These are phyloP conservation scores for Phalacrocorax pelagicus DNA, from an alignment of 2,113 vertebrate genomes.

Conservation along the genomic window DNA sequence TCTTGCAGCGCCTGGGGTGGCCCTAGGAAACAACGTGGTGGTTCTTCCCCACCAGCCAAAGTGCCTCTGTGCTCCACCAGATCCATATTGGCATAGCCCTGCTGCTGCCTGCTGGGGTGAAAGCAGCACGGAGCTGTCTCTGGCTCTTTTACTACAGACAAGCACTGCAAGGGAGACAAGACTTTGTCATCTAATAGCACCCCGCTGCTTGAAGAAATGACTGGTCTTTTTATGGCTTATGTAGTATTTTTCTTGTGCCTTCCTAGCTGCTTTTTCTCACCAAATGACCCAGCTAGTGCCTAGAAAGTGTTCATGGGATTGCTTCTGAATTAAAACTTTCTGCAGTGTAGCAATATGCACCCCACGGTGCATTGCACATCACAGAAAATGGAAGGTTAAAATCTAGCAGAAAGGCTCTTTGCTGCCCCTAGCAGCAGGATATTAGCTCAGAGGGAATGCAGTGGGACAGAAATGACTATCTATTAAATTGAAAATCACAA, in stretches of 20 bases:
- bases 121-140: neutral
- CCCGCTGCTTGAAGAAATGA: neutral
- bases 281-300: neutral
- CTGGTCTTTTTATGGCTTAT: neutral
- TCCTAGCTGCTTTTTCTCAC: neutral
- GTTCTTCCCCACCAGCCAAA: neutral
- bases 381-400: neutral
- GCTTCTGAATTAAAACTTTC: neutral
- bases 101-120: neutral
- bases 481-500: neutral
- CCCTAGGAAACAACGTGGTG: neutral
- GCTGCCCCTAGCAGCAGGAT: neutral
- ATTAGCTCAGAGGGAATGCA: neutral
- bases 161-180: neutral
- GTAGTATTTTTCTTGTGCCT: neutral
- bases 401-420: neutral
- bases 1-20: neutral
- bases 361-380: neutral
- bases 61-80: neutral
- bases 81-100: accelerated
- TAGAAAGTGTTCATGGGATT: neutral
- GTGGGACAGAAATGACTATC: neutral
- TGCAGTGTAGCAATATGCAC: neutral
- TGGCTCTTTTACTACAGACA: neutral
- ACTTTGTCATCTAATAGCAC: neutral